Conservation (phyloP, 2,888 invertebrate species). For the Aquatica leii region DNA sequence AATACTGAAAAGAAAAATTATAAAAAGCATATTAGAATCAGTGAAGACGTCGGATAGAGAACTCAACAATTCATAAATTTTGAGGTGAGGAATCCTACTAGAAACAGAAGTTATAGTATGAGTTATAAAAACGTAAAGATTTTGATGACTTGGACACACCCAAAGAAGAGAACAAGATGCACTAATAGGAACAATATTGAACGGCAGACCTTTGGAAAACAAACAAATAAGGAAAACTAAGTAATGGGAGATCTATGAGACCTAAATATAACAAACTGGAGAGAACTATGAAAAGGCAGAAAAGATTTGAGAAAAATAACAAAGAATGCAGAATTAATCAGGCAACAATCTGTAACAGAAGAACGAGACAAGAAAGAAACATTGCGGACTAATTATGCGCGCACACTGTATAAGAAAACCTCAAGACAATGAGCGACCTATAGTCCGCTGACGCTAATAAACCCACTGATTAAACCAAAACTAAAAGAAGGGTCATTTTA, state of each 20-base stretch:
- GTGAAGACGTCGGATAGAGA: background rate
- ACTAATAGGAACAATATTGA: background rate
- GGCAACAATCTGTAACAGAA: background rate
- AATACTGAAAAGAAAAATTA: conserved; percentile 13
- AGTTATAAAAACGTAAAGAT: conserved; percentile 10
- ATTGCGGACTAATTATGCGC: no score
- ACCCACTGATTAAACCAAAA: no score
- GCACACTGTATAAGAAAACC: no score
- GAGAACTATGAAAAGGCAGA: conserved; percentile 1
- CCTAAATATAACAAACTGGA: background rate
- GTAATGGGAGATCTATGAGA: background rate
- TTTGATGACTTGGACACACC: background rate
- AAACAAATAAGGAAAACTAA: background rate
- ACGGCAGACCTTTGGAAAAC: background rate
- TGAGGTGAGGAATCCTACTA: background rate
- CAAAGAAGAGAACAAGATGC: conserved; percentile 11
- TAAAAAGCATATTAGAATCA: conserved; percentile 4
- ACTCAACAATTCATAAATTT: conserved; percentile 5
- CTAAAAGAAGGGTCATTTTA: no score
- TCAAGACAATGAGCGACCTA: no score
- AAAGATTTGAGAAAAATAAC: background rate
- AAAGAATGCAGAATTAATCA: conserved; percentile 6
- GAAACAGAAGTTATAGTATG: conserved; percentile 1
- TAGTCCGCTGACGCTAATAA: no score
- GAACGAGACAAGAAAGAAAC: no score